Evolutionary conservation across 1,140 invertebrate species (phyloP).

Genomic region (Arion vulgaris): DNA sequence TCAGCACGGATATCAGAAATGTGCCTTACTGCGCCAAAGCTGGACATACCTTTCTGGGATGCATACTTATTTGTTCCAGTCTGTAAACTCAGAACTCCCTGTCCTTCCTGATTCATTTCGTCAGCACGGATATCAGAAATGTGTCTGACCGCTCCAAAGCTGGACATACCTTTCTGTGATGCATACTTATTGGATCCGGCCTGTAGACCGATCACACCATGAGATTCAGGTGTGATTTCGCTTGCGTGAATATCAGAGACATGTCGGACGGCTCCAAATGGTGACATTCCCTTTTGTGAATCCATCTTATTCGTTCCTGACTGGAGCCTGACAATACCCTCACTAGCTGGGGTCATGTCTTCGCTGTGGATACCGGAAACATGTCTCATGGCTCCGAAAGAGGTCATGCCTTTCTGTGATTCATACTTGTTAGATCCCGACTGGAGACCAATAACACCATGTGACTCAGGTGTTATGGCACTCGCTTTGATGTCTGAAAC

Average conservation of each 20-base stretch:
- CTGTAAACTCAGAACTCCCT: not conserved
- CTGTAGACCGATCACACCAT: not conserved
- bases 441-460: not conserved
- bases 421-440: not conserved
- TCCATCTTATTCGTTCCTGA: not conserved
- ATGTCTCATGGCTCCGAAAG: not conserved
- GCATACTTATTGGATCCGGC: not conserved
- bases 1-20: not conserved
- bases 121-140: not conserved
- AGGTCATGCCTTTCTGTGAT: not conserved
- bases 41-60: not conserved
- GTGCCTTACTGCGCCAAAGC: not conserved
- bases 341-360: not conserved
- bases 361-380: not conserved
- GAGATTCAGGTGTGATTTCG: not conserved
- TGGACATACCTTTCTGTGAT: not conserved
- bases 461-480: not conserved
- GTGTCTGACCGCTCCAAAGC: not conserved
- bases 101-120: not conserved
- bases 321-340: not conserved
- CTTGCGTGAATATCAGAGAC: not conserved
- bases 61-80: not conserved
- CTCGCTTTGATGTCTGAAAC: not conserved
- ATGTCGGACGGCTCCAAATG: conserved; percentile 1
- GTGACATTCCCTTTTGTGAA: not conserved